Conservation (phyloP, 2,797 vertebrate species). For the Lindbergichthys nudifrons region DNA sequence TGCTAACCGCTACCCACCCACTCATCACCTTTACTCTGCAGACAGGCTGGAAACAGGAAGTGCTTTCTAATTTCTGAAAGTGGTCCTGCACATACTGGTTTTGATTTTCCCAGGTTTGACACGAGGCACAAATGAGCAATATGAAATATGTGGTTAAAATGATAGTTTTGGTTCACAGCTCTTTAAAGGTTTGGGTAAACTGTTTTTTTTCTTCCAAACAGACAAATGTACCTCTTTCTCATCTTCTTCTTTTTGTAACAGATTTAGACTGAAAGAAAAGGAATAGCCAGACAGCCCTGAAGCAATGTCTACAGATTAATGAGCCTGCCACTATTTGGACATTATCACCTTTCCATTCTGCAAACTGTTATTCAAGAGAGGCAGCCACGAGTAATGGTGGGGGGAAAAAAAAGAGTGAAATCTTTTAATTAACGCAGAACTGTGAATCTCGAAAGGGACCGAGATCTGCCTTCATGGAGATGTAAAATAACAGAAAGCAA, state of each 20-base stretch:
- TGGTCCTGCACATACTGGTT: not conserved
- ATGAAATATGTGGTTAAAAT: not conserved
- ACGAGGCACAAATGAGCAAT: conserved; percentile 17
- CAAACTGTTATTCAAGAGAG: conserved; percentile 34
- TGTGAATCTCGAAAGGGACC: conserved; percentile 12
- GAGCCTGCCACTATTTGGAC: conserved; percentile 45
- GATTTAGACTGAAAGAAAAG: conserved; percentile 13
- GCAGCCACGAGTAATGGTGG: conserved; percentile 30
- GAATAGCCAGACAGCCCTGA: conserved; percentile 45
- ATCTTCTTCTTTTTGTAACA: conserved; percentile 26
- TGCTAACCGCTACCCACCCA: conserved; percentile 6
- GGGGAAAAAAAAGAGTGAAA: conserved; percentile 14
- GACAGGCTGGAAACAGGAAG: conserved; percentile 58
- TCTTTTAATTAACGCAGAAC: conserved; percentile 46
- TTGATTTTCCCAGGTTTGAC: not conserved
- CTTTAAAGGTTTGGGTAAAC: conserved; percentile 3
- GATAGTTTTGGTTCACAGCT: conserved; percentile 12
- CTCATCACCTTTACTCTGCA: conserved; percentile 13
- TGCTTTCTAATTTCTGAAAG: conserved; percentile 35
- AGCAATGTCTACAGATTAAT: conserved; percentile 60
- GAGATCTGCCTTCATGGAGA: conserved; percentile 21
- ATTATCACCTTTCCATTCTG: conserved; percentile 54
- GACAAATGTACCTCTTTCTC: conserved; percentile 14
- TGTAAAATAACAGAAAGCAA: conserved; percentile 41
- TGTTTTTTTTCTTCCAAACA: not conserved